Base-by-base conservation (phyloP, 2,113 vertebrate genomes). In the Psophia crepitans region DNA sequence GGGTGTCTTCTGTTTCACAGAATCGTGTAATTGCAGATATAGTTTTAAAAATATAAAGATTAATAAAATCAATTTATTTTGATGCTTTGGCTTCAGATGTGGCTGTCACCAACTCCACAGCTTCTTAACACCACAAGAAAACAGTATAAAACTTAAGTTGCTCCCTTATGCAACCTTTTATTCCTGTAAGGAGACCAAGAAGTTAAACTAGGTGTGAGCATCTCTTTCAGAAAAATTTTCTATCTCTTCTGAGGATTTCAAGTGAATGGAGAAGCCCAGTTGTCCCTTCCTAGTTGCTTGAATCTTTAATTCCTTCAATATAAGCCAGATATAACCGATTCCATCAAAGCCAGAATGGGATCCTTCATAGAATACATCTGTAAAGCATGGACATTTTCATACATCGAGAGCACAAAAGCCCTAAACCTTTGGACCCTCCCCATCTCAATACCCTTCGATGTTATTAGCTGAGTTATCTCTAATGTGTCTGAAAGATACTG, bases 261-360 rank as follows among this genome's bases (percentile, higher is more conserved):
- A 49, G 32, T 5, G 16, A 44, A 4, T 32, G 23, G n/a, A 80
- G 56, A 75, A 64, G 4, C 5, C 14, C 37, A 24, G 4, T 0
- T 6, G 2, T 23, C 3, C 19, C 35, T 58, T 35, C 8, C 10
- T 85, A 23, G 11, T 23, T 35, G 5, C 3, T 48, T 56, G 33
- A 37, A 37, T 49, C n/a, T 58, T 76, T 73, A 58, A n/a, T 26
- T 1, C n/a, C 6, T 28, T 63, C 1, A 2, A 4, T 0, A 60
- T 8, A 73, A 84, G 35, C 4, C 82, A 61, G 9, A 3, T 48
- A 32, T 16, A 63, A 75, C 6, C 32, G 26, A 70, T 27, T 46
- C 4, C 24, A n/a, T 26, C 33, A 27, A 76, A 76, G 26, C 22
- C 21, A 70, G 27, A 68, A 71, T 4, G 2, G 15, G 60, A 49